phyloP scores from a whole-genome alignment of 2,797 vertebrate genomes.

The Macropodus opercularis region DNA sequence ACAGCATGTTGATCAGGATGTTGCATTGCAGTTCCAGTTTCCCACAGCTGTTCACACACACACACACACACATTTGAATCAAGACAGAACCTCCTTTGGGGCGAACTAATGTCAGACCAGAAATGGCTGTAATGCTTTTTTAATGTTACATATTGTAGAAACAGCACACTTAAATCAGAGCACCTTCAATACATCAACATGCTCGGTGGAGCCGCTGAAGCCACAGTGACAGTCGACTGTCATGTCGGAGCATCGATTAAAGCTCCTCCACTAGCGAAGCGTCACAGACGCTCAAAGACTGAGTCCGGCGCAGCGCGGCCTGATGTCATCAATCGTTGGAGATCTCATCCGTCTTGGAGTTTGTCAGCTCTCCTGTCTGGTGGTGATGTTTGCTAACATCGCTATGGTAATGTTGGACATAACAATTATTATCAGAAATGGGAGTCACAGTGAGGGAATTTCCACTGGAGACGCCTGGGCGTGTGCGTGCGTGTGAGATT shows the following conservation, averaged over 20 bases:
- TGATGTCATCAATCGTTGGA: slow-evolving; percentile 37
- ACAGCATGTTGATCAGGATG: slow-evolving; percentile 27
- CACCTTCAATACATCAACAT: slow-evolving; percentile 41
- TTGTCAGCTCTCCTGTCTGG: slow-evolving; percentile 48
- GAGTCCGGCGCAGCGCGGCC: background rate
- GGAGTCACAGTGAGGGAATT: slow-evolving; percentile 65
- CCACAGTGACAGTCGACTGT: slow-evolving; percentile 22
- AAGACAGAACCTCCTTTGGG: slow-evolving; percentile 29
- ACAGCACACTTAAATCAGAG: slow-evolving; percentile 27
- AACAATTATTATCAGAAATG: slow-evolving; percentile 64
- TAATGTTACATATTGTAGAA: slow-evolving; percentile 39
- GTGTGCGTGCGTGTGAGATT: slow-evolving; percentile 25
- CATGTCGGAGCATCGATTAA: slow-evolving; percentile 13
- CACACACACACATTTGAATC: slow-evolving; percentile 28
- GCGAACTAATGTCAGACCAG: slow-evolving; percentile 49
- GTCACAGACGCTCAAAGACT: background rate
- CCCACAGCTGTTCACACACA: slow-evolving; percentile 23
- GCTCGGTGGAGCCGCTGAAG: slow-evolving; percentile 14
- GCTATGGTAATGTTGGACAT: slow-evolving; percentile 67
- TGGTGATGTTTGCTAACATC: slow-evolving; percentile 59
- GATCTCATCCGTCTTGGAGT: slow-evolving; percentile 52
- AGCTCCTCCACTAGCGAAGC: slow-evolving; percentile 16
- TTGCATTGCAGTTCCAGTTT: slow-evolving; percentile 19
- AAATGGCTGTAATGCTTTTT: slow-evolving; percentile 60
- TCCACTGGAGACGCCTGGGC: slow-evolving; percentile 46